phyloP scores from a whole-genome alignment of 2,888 invertebrate species.

The Cerastis leucographa region DNA sequence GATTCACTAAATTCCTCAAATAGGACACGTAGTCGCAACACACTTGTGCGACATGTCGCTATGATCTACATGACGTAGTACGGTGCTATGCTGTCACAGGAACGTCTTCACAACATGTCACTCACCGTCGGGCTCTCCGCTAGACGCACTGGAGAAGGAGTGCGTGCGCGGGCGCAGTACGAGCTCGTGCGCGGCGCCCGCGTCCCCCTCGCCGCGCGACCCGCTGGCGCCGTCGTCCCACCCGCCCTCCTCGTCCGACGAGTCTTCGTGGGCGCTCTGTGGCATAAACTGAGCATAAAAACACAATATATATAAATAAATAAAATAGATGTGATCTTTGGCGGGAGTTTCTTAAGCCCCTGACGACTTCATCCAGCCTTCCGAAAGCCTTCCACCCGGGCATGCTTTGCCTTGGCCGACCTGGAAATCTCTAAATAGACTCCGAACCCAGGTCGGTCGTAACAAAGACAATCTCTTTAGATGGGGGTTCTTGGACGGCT shows the following conservation, averaged over 20 bases:
- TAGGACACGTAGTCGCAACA: not conserved
- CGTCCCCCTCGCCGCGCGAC: slow-evolving; percentile 76
- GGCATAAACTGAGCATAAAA: slow-evolving; percentile 17
- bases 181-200: slow-evolving; percentile 74
- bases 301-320: not conserved
- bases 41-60: not conserved
- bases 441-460: too few species aligned
- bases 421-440: too few species aligned
- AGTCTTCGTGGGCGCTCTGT: slow-evolving; percentile 82
- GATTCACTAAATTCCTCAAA: not conserved
- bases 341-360: too few species aligned
- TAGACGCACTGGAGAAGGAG: slow-evolving; percentile 86
- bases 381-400: too few species aligned
- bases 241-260: slow-evolving; percentile 85
- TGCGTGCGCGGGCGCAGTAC: slow-evolving; percentile 80
- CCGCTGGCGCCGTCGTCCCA: slow-evolving; percentile 90
- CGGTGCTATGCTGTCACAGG: not conserved
- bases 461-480: too few species aligned
- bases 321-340: too few species aligned
- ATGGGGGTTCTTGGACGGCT: too few species aligned
- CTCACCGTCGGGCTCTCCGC: slow-evolving; percentile 83
- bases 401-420: too few species aligned
- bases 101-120: not conserved
- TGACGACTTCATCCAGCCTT: too few species aligned
- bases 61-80: not conserved